Base-by-base conservation (phyloP, 2,797 vertebrate species). In the Xyrichtys novacula region DNA sequence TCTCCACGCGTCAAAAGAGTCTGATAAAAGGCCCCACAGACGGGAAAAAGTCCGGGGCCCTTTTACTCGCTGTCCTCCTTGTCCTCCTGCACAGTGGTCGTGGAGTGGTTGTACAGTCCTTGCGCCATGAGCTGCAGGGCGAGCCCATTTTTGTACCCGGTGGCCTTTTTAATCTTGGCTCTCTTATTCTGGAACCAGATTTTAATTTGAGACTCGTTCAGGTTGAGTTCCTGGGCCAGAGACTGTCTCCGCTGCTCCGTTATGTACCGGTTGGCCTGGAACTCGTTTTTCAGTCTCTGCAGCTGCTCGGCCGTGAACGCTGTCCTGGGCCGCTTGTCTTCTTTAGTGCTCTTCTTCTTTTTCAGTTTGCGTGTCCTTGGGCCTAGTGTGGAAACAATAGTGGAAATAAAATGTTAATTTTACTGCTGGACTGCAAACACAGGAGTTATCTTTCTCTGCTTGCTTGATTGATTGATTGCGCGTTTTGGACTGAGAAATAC, bases 141-240 rank as follows among this genome's bases (percentile, higher is more conserved):
- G 84, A 98, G 93, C 44, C 95, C 95, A 74, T 98, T 97, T 88
- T 97, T 98, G 66, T 93, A 94, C 65, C 96, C 97, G 12, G 89
- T 95, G 70, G 96, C 94, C 65, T 97, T 98, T 89, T 98, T 98
- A 81, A 98, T 97, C 77, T 98, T 98, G 71, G 96, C 97, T 25
- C 96, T 90, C 83, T 98, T 98, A 89, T 98, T 98, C 93, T 98
- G 97, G 85, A 98, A 98, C 97, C 96, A 98, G 91, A 98, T 97
- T 81, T 98, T 98, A 85, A 98, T 98, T 88, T 98, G 96, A 40
- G 96, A 96, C 90, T 98, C 96, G 88, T 98, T 97, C 71, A 98
- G 95, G 84, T 89, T 94, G 63, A 98, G 96, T 89, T 98, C 96
- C 77, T 95, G 95, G 31, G 97, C 97, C 88, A 98, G 91, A 36